Conservation (phyloP, 2,888 invertebrate genomes). For the Aphrophora alni region DNA sequence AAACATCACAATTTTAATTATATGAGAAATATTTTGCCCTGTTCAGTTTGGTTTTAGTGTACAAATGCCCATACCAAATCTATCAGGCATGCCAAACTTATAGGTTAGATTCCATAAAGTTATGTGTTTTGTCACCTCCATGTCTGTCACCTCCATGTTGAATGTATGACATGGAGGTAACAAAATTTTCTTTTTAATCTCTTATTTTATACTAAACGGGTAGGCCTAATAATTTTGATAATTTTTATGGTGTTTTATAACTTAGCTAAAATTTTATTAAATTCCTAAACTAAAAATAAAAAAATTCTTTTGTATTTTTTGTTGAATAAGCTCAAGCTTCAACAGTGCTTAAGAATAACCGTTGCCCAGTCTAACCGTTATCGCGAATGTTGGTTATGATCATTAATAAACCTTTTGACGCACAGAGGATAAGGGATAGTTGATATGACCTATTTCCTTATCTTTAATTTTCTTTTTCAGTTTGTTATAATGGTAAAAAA, state of each 20-base stretch:
- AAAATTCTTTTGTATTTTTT: neutral
- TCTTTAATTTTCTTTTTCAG: too few species aligned
- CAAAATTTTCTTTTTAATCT: neutral
- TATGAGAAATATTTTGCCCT: neutral
- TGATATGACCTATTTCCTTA: neutral
- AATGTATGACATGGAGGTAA: neutral
- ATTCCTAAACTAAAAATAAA: neutral
- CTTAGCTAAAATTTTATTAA: too few species aligned
- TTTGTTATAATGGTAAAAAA: conserved; percentile 10
- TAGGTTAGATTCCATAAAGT: neutral
- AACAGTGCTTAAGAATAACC: neutral
- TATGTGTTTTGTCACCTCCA: neutral
- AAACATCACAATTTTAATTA: neutral
- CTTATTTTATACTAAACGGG: neutral
- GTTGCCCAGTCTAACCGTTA: neutral
- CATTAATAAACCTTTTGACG: neutral
- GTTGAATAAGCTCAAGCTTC: too few species aligned
- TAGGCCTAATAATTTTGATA: neutral
- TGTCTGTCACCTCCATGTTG: neutral
- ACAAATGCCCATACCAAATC: neutral
- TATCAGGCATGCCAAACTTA: neutral
- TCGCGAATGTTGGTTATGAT: neutral
- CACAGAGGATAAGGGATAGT: conserved; percentile 18
- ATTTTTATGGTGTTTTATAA: neutral
- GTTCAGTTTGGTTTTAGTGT: neutral